Evolutionary conservation across 2,113 vertebrate genomes (phyloP).

Genomic region (Eptesicus fuscus): DNA sequence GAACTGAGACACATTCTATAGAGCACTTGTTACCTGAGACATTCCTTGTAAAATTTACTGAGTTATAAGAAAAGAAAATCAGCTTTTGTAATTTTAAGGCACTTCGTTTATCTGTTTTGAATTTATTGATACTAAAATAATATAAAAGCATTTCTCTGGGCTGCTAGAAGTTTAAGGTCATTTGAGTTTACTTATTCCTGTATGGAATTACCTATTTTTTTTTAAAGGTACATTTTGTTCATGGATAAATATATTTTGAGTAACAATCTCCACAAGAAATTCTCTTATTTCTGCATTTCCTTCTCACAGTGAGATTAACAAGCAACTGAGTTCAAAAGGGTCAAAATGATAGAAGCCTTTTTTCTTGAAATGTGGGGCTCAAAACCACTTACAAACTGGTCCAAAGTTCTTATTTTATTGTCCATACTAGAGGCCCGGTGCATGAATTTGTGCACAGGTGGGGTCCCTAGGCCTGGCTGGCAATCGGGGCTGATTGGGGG

Average conservation of each 20-base stretch:
- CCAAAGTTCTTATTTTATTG: background rate
- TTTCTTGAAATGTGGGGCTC: background rate
- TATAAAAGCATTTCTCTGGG: background rate
- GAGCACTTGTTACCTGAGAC: background rate
- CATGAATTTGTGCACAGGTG: too few relatives aligned
- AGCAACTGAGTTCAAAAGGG: background rate
- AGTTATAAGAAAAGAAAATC: background rate
- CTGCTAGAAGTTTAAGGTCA: background rate
- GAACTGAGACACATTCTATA: background rate
- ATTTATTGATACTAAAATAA: background rate
- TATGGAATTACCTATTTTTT: background rate
- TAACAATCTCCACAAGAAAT: background rate
- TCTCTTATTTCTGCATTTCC: background rate
- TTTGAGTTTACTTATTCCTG: conserved; percentile 14
- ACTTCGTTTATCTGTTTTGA: conserved; percentile 1
- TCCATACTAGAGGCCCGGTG: too few relatives aligned
- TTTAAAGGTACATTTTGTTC: background rate
- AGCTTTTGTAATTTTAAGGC: background rate
- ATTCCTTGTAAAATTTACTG: background rate
- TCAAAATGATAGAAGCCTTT: background rate
- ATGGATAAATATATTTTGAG: background rate
- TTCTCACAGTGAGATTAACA: background rate
- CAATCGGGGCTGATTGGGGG: too few relatives aligned
- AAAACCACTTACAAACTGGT: background rate
- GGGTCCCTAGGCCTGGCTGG: too few relatives aligned